phyloP scores from a whole-genome alignment of 2,113 vertebrate genomes.

The Falcunculus frontatus region DNA sequence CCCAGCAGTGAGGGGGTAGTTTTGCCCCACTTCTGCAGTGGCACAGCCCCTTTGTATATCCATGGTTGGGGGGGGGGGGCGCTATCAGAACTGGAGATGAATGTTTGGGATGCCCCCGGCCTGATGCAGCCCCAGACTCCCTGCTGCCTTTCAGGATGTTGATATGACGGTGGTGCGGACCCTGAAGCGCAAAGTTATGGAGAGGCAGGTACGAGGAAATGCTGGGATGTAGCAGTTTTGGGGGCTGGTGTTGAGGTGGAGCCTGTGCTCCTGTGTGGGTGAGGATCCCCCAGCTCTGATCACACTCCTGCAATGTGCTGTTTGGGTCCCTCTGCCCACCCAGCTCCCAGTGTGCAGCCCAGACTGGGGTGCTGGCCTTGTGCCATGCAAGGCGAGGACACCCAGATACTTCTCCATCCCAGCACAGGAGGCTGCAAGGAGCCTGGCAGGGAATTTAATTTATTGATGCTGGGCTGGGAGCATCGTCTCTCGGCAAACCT shows the following conservation, averaged over 20 bases:
- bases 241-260: not conserved
- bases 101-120: not conserved
- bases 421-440: not conserved
- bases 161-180: not conserved
- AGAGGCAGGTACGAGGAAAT: constrained; percentile 18
- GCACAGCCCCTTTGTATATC: not conserved
- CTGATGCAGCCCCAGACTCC: not conserved
- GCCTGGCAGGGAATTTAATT: constrained; percentile 28
- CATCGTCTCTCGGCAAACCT: constrained; percentile 24
- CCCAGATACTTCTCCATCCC: not conserved
- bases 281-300: not conserved
- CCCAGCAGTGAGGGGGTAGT: not conserved
- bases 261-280: not conserved
- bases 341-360: not conserved
- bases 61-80: not conserved
- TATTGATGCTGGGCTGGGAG: constrained; percentile 31
- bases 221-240: not conserved
- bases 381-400: not conserved
- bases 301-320: not conserved
- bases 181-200: constrained; percentile 35
- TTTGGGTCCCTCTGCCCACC: not conserved
- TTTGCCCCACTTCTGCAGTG: not conserved
- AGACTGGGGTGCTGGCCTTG: not conserved
- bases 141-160: constrained; percentile 30
- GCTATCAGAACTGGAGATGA: not conserved